A percentile compares a stretch with the other conserved stretches of the same genome.
phyloP scores from a whole-genome alignment of 2,113 vertebrate species.

The Campylomormyrus tamandua region DNA sequence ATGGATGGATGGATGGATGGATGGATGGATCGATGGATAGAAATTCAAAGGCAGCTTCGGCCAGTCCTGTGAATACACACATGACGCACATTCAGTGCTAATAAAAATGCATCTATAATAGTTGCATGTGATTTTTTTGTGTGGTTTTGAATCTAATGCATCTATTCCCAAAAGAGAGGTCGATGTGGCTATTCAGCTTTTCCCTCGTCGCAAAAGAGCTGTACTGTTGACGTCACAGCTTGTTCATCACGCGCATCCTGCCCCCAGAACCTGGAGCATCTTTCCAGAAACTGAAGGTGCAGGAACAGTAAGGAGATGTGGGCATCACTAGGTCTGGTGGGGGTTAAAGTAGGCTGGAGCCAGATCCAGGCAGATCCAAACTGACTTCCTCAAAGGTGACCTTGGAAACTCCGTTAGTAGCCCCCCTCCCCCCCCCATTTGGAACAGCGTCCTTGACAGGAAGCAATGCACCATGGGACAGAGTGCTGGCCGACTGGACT shows the following conservation, averaged over 20 bases:
- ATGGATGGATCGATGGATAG: neutral
- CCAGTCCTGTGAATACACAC: neutral
- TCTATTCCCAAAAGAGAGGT: neutral
- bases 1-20: neutral
- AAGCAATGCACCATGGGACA: slow-evolving; percentile 6
- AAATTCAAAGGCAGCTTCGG: neutral
- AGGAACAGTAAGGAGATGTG: neutral
- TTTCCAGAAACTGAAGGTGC: neutral
- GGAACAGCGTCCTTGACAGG: neutral
- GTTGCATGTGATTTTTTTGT: neutral
- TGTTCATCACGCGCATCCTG: neutral
- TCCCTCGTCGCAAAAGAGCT: neutral
- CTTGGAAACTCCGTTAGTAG: neutral
- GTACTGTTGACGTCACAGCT: neutral
- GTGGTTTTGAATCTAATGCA: neutral
- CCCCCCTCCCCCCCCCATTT: neutral
- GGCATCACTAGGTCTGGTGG: neutral
- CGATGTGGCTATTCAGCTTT: neutral
- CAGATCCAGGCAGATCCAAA: neutral
- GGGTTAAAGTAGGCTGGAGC: neutral
- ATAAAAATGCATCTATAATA: neutral
- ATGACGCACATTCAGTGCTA: neutral
- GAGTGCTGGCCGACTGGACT: neutral
- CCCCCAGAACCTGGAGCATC: neutral
- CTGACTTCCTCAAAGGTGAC: slow-evolving; percentile 18